phyloP scores from a whole-genome alignment of 2,888 invertebrate species.

The Psylliodes chrysocephalus region DNA sequence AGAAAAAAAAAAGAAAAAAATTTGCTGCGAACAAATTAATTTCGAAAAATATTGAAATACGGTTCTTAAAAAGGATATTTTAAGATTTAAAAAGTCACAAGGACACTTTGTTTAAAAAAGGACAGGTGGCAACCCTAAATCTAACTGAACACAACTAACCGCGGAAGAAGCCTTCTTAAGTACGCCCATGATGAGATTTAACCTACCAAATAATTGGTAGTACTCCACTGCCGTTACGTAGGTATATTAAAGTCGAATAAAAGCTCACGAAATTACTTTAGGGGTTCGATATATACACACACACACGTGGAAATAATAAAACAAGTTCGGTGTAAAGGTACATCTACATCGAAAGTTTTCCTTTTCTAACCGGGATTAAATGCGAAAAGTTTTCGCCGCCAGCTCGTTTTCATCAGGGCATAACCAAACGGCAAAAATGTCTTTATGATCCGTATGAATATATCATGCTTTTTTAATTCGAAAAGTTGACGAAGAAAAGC shows the following conservation, averaged over 20 bases:
- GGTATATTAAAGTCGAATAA: conserved; percentile 24
- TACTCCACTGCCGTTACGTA: background rate
- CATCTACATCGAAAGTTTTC: conserved; percentile 35
- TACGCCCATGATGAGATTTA: too few relatives aligned
- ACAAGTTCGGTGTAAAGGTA: conserved; percentile 28
- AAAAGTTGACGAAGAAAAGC: conserved; percentile 34
- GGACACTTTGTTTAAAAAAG: too few relatives aligned
- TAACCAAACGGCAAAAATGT: conserved; percentile 39
- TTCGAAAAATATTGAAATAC: too few relatives aligned
- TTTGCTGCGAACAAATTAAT: too few relatives aligned
- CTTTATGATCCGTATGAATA: conserved; percentile 42
- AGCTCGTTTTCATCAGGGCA: conserved; percentile 35
- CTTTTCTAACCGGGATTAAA: conserved; percentile 41
- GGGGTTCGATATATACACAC: conserved; percentile 34
- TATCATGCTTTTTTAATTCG: conserved; percentile 43
- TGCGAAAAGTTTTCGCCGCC: conserved; percentile 37
- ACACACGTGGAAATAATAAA: conserved; percentile 40
- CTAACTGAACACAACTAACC: too few relatives aligned
- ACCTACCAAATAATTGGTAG: too few relatives aligned
- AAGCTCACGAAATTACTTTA: conserved; percentile 30
- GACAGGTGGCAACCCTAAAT: too few relatives aligned
- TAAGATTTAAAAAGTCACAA: too few relatives aligned
- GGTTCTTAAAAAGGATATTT: too few relatives aligned
- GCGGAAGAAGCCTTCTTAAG: too few relatives aligned
- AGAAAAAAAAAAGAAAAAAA: too few relatives aligned